These are phyloP conservation scores for Psittacula cyanocephala DNA, from an alignment of 2,113 vertebrate genomes.

Conservation along the genomic window DNA sequence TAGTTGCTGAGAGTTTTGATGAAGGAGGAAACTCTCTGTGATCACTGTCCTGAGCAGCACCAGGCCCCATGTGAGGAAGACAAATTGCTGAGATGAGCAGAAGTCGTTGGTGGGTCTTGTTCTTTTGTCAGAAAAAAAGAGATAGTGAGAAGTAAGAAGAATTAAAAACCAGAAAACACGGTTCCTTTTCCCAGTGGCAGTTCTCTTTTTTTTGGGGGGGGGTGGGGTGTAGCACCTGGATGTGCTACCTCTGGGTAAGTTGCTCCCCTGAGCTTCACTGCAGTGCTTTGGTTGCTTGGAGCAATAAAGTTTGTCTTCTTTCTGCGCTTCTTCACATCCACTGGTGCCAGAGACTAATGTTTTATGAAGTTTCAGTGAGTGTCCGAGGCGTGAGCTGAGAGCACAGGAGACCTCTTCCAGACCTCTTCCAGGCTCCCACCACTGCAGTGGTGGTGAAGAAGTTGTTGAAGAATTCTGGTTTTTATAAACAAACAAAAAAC, in stretches of 20 bases:
- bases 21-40: neutral
- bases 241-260: neutral
- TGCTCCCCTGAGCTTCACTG: neutral
- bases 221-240: neutral
- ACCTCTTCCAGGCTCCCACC: neutral
- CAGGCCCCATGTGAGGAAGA: neutral
- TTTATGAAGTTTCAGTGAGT: neutral
- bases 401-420: neutral
- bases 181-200: slow-evolving; percentile 7
- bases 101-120: neutral
- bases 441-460: neutral
- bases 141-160: neutral
- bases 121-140: neutral
- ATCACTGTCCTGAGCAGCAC: neutral
- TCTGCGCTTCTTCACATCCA: neutral
- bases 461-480: neutral
- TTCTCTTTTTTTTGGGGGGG: neutral
- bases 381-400: fast-evolving
- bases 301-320: neutral
- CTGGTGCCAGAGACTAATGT: fast-evolving
- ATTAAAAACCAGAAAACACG: neutral
- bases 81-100: slow-evolving; percentile 15
- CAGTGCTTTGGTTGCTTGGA: neutral
- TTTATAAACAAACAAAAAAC: neutral
- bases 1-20: neutral